Evolutionary conservation across 2,888 invertebrate genomes (phyloP).

Genomic region (Eristalis tenax): DNA sequence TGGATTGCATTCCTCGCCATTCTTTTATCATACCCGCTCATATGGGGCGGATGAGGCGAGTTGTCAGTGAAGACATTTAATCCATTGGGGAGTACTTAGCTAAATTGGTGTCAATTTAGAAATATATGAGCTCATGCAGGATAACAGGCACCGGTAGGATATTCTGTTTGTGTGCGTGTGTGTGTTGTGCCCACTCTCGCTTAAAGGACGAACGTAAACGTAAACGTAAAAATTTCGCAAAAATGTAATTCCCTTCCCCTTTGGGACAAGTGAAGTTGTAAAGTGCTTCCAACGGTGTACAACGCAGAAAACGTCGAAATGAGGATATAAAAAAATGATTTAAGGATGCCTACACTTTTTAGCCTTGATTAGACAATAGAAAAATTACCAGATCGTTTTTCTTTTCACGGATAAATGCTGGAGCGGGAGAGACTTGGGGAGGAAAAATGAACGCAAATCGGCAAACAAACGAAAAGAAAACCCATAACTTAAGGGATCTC

Average conservation of each 20-base stretch:
- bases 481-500: slow-evolving; percentile 41
- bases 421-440: not conserved
- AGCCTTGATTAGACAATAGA: slow-evolving; percentile 69
- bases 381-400: slow-evolving; percentile 69
- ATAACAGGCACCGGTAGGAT: slow-evolving; percentile 20
- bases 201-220: slow-evolving; percentile 15
- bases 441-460: slow-evolving; percentile 4
- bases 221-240: slow-evolving; percentile 11
- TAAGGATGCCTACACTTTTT: slow-evolving; percentile 51
- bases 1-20: slow-evolving; percentile 45
- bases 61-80: slow-evolving; percentile 62
- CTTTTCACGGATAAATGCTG: slow-evolving; percentile 23
- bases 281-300: slow-evolving; percentile 8
- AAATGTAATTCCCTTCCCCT: slow-evolving; percentile 32
- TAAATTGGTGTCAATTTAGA: slow-evolving; percentile 71
- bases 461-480: slow-evolving; percentile 32
- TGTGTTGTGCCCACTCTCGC: not conserved
- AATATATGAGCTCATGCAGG: slow-evolving; percentile 52
- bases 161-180: slow-evolving; percentile 2
- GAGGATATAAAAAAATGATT: slow-evolving; percentile 57
- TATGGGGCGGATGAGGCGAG: slow-evolving; percentile 17
- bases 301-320: not conserved
- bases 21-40: slow-evolving; percentile 6
- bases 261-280: slow-evolving; percentile 22
- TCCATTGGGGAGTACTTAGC: slow-evolving; percentile 68